Percentiles rank a stretch among this genome's conserved stretches.
Evolutionary conservation across 1,140 invertebrate genomes (phyloP).

Genomic region (Diabrotica undecimpunctata): DNA sequence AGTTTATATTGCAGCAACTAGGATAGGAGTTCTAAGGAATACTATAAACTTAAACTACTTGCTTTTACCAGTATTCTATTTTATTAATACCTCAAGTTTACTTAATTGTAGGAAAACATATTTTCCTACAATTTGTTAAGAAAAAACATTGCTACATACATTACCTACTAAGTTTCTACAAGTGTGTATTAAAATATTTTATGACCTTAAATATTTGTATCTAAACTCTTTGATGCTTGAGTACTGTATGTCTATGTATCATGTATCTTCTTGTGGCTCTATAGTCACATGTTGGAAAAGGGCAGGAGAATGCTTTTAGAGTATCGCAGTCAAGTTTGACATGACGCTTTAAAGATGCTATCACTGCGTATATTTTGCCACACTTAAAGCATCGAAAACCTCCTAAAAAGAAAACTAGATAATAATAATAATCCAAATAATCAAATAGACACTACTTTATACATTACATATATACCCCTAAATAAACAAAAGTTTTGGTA

Average conservation of each 20-base stretch:
- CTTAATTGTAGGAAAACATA: too few relatives aligned
- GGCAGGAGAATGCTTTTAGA: conserved; percentile 61
- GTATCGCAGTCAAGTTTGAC: conserved; percentile 49
- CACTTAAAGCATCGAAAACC: conserved; percentile 36
- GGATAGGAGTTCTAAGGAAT: too few relatives aligned
- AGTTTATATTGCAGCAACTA: too few relatives aligned
- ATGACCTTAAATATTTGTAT: too few relatives aligned
- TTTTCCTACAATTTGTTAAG: too few relatives aligned
- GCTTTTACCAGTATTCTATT: neutral
- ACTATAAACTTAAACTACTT: neutral
- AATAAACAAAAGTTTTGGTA: too few relatives aligned
- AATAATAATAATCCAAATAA: too few relatives aligned
- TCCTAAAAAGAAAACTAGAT: conserved; percentile 14
- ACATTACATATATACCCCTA: too few relatives aligned
- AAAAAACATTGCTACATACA: too few relatives aligned
- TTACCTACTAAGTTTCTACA: too few relatives aligned
- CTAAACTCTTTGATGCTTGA: neutral
- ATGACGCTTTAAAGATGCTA: conserved; percentile 36
- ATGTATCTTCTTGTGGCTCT: conserved; percentile 22
- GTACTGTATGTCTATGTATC: conserved; percentile 1
- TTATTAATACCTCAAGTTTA: neutral
- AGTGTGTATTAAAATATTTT: too few relatives aligned
- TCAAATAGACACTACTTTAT: too few relatives aligned
- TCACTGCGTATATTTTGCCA: conserved; percentile 33
- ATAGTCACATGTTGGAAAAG: conserved; percentile 47